Evolutionary conservation across 2,797 vertebrate species (phyloP).

Genomic region (Adrianichthys oophorus): DNA sequence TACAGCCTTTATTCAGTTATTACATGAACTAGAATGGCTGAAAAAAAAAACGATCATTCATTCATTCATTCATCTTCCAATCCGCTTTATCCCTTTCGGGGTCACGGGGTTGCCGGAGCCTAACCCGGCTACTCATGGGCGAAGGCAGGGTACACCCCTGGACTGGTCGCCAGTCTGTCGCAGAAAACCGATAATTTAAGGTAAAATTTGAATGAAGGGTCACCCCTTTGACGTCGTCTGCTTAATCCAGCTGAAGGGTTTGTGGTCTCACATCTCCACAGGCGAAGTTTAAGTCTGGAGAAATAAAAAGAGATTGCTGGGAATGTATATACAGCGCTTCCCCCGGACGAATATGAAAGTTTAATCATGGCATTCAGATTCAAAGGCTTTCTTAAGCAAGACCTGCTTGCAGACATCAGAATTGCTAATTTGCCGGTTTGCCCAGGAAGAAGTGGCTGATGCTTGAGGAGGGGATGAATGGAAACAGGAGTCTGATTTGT

Average conservation of each 20-base stretch:
- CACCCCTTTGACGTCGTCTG: slow-evolving; percentile 25
- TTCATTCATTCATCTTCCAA: too few species aligned
- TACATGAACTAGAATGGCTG: slow-evolving; percentile 15
- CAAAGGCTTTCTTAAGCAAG: slow-evolving; percentile 71
- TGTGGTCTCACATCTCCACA: slow-evolving; percentile 52
- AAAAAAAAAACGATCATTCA: too few species aligned
- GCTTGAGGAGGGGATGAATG: slow-evolving; percentile 67
- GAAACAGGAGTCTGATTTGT: slow-evolving; percentile 77
- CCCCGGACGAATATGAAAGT: slow-evolving; percentile 72
- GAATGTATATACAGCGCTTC: slow-evolving; percentile 74
- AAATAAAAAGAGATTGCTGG: slow-evolving; percentile 70
- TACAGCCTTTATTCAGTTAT: too few species aligned
- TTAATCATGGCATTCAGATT: slow-evolving; percentile 80
- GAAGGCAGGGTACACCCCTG: too few species aligned
- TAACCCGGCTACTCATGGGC: too few species aligned
- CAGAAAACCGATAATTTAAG: slow-evolving; percentile 10
- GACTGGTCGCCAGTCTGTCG: too few species aligned
- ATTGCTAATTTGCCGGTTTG: slow-evolving; percentile 77
- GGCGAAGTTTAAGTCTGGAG: slow-evolving; percentile 55
- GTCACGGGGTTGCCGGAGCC: too few species aligned
- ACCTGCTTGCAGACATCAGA: slow-evolving; percentile 77
- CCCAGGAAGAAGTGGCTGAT: slow-evolving; percentile 58
- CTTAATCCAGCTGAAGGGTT: slow-evolving; percentile 68
- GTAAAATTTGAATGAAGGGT: slow-evolving; percentile 39
- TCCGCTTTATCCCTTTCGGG: too few species aligned